Conservation (phyloP, 2,797 vertebrate genomes). For the Pangasius larnaudii region DNA sequence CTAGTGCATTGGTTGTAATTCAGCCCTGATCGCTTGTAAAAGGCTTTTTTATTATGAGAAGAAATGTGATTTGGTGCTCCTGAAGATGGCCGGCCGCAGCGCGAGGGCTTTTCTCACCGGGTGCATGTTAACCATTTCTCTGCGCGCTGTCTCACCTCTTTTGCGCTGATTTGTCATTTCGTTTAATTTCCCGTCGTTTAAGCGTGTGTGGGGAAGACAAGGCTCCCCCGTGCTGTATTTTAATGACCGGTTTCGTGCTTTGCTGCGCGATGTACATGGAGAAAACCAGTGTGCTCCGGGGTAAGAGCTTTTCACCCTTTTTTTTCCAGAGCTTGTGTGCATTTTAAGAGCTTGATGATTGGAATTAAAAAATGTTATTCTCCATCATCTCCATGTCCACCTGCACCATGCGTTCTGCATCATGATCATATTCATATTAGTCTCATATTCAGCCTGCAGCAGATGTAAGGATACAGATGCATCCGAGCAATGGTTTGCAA, state of each 20-base stretch:
- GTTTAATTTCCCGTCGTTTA: slow-evolving; percentile 63
- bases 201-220: slow-evolving; percentile 70
- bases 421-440: not conserved
- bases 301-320: slow-evolving; percentile 65
- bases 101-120: slow-evolving; percentile 1
- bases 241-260: slow-evolving; percentile 83
- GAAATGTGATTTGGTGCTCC: not conserved
- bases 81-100: slow-evolving; percentile 8
- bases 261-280: slow-evolving; percentile 86
- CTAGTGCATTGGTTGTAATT: not conserved
- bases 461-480: not conserved
- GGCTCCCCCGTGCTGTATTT: slow-evolving; percentile 68
- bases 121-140: not conserved
- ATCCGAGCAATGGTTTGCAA: not conserved
- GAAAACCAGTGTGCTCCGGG: slow-evolving; percentile 79
- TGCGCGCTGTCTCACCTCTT: not conserved
- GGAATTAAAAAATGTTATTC: not conserved
- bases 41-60: not conserved
- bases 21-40: not conserved
- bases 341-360: slow-evolving; percentile 3
- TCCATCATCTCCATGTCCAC: not conserved
- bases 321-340: not conserved
- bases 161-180: not conserved
- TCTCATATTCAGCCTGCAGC: not conserved
- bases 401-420: not conserved